Evolutionary conservation across 2,113 vertebrate species (phyloP).

Genomic region (Pristiophorus japonicus): DNA sequence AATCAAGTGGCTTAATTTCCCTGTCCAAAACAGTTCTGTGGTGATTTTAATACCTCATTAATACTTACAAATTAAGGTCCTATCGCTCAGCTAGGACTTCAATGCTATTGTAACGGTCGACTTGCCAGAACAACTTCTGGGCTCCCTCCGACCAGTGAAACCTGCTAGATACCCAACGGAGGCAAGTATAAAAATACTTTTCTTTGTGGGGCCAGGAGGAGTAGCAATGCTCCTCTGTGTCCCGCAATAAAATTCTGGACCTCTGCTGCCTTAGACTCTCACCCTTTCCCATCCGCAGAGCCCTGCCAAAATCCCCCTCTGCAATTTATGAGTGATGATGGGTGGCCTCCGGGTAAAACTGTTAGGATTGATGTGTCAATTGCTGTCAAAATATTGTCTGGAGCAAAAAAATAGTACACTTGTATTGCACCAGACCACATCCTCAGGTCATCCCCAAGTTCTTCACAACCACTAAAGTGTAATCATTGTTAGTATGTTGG

Average conservation of each 20-base stretch:
- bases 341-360: not conserved
- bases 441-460: not conserved
- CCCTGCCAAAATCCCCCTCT: not conserved
- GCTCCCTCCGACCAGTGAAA: too few relatives aligned
- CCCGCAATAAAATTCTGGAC: not conserved
- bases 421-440: not conserved
- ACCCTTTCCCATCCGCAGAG: not conserved
- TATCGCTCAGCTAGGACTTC: too few relatives aligned
- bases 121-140: too few relatives aligned
- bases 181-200: not conserved
- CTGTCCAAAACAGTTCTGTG: too few relatives aligned
- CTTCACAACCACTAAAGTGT: not conserved
- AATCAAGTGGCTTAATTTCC: too few relatives aligned
- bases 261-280: not conserved
- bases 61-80: too few relatives aligned
- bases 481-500: too few relatives aligned
- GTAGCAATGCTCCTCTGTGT: not conserved
- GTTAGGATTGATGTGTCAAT: not conserved
- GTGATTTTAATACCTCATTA: too few relatives aligned
- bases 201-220: not conserved
- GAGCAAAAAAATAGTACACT: not conserved
- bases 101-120: too few relatives aligned
- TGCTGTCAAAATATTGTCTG: not conserved
- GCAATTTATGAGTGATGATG: not conserved
- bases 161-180: too few relatives aligned